Conservation (phyloP, 1,140 invertebrate species). For the Drosophila ananassae region DNA sequence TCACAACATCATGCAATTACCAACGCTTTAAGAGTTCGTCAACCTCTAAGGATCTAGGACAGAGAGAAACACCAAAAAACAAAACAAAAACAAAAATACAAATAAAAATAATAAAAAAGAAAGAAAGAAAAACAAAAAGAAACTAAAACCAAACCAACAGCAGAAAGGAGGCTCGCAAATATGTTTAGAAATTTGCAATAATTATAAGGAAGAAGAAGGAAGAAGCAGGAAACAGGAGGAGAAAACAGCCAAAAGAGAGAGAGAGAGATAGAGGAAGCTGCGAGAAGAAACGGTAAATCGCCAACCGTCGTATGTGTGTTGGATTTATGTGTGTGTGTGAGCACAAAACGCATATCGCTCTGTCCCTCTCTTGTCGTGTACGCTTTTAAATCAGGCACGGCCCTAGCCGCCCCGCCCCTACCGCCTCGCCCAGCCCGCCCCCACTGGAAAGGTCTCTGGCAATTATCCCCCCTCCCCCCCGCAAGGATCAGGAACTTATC, state of each 20-base stretch:
- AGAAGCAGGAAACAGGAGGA: background rate
- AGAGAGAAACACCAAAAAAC: background rate
- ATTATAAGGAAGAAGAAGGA: slow-evolving; percentile 32
- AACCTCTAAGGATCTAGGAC: slow-evolving; percentile 25
- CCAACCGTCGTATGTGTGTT: background rate
- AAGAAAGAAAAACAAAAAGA: slow-evolving; percentile 29
- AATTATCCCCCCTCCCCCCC: background rate
- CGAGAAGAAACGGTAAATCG: background rate
- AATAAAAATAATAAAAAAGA: slow-evolving; percentile 4
- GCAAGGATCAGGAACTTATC: background rate
- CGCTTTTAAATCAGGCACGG: background rate
- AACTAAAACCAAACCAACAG: slow-evolving; percentile 14
- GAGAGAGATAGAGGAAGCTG: no score
- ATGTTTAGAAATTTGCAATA: slow-evolving; percentile 58
- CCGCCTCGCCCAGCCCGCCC: background rate
- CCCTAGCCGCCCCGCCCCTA: background rate
- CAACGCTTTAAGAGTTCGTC: slow-evolving; percentile 41
- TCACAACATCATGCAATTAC: slow-evolving; percentile 28
- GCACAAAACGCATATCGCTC: no score
- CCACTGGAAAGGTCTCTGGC: slow-evolving; percentile 1
- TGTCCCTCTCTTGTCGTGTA: background rate
- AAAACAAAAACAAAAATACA: slow-evolving; percentile 25
- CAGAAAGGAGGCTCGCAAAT: slow-evolving; percentile 30
- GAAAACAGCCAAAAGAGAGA: no score
- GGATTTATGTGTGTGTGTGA: no score